Evolutionary conservation across 2,113 vertebrate genomes (phyloP).

Genomic region (Irena cyanogastra): DNA sequence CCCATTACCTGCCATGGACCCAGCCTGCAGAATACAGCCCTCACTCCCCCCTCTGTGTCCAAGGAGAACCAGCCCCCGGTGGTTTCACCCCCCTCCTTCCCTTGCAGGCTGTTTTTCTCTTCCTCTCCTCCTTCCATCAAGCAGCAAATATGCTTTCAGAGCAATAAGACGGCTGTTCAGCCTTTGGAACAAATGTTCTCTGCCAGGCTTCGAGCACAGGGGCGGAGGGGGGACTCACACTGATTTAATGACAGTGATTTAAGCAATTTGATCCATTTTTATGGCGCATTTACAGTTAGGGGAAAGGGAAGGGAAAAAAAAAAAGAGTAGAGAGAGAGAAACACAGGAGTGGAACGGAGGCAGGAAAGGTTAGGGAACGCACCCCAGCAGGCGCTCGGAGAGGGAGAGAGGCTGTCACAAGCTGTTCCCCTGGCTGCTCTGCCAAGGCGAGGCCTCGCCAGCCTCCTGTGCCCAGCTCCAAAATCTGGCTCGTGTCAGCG

Average conservation of each 20-base stretch:
- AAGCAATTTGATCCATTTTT: constrained; percentile 70
- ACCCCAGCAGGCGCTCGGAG: constrained; percentile 22
- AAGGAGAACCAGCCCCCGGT: background rate
- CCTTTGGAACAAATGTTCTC: constrained; percentile 68
- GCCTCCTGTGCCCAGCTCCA: background rate
- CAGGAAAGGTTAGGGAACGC: constrained; percentile 61
- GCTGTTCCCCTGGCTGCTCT: constrained; percentile 25
- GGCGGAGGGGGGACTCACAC: constrained; percentile 65
- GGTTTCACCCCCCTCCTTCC: constrained; percentile 27
- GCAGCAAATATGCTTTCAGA: constrained; percentile 69
- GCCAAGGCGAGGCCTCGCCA: constrained; percentile 26
- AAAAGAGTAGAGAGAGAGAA: constrained; percentile 27
- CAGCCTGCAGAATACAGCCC: background rate
- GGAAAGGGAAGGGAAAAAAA: background rate
- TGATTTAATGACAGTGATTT: constrained; percentile 69
- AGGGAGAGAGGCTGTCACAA: constrained; percentile 32
- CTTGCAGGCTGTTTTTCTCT: constrained; percentile 52
- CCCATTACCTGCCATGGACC: background rate
- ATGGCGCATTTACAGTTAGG: constrained; percentile 63
- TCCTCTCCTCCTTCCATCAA: constrained; percentile 62
- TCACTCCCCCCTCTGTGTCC: background rate
- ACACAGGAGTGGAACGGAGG: constrained; percentile 46
- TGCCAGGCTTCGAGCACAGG: constrained; percentile 56
- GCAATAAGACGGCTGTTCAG: constrained; percentile 65
- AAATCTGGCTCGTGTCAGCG: background rate